Conservation (phyloP, 2,797 vertebrate species). For the Melopsittacus undulatus region DNA sequence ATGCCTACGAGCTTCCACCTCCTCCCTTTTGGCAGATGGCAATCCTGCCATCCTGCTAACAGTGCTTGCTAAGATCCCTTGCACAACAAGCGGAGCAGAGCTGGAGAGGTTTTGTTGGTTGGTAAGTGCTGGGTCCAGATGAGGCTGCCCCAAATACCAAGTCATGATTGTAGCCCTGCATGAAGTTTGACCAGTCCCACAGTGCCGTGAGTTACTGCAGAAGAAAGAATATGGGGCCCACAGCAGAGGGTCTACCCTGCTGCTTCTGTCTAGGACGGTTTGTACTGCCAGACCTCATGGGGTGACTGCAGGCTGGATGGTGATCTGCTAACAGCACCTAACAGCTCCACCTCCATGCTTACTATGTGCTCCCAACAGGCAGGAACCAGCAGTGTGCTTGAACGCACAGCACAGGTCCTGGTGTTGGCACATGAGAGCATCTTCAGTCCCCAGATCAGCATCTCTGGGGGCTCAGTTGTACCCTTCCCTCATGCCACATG, state of each 20-base stretch:
- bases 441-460: not conserved
- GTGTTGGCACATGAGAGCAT: not conserved
- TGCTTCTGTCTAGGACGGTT: not conserved
- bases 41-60: not conserved
- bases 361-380: not conserved
- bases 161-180: fast-evolving
- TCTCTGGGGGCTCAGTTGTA: not conserved
- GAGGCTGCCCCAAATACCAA: not conserved
- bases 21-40: not conserved
- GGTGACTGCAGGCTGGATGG: not conserved
- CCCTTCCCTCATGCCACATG: not conserved
- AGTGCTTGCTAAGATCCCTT: not conserved
- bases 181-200: not conserved
- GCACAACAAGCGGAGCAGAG: not conserved
- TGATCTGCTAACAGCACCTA: not conserved
- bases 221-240: not conserved
- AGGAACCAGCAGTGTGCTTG: not conserved
- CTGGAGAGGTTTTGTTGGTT: not conserved
- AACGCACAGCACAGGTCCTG: not conserved
- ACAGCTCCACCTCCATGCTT: not conserved
- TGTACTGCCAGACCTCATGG: not conserved
- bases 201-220: not conserved
- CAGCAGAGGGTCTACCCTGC: fast-evolving
- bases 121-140: fast-evolving
- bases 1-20: not conserved